These are phyloP conservation scores for Trematocara macrostoma DNA, from an alignment of 2,113 vertebrate genomes.

Conservation along the genomic window DNA sequence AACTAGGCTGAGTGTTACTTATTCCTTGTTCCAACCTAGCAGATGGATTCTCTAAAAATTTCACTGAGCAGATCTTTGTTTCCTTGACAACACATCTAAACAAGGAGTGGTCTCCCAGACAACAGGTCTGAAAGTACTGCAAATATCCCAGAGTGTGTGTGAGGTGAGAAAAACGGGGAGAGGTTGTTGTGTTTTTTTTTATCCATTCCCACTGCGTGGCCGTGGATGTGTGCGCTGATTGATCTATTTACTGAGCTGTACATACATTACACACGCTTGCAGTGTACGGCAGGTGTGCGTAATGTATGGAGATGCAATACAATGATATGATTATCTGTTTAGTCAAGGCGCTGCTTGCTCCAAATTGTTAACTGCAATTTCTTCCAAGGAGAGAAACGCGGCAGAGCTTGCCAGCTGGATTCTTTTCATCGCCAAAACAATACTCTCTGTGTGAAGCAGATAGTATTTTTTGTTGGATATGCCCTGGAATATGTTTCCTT, in stretches of 20 bases:
- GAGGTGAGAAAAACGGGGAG: constrained; percentile 8
- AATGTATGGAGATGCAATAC: neutral
- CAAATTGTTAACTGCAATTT: neutral
- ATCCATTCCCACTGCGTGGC: neutral
- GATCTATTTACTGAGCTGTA: constrained; percentile 15
- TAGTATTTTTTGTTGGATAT: constrained; percentile 9
- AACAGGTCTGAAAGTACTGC: constrained; percentile 66
- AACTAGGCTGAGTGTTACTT: constrained; percentile 26
- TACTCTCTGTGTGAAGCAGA: constrained; percentile 27
- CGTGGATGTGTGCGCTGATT: neutral
- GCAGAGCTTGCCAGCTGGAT: constrained; percentile 7
- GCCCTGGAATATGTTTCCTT: constrained; percentile 14
- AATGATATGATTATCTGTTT: constrained; percentile 38
- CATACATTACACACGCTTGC: neutral
- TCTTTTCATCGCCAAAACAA: constrained; percentile 36
- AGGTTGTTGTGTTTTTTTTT: neutral
- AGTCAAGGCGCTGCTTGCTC: neutral
- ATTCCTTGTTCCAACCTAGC: constrained; percentile 53
- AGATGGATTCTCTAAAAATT: constrained; percentile 72
- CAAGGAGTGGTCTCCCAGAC: constrained; percentile 75
- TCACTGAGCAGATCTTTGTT: constrained; percentile 68
- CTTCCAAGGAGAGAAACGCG: neutral
- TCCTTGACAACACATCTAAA: constrained; percentile 77
- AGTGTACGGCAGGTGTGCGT: neutral
- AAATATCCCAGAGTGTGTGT: constrained; percentile 35